Conservation (phyloP, 92 coral and sea anemone genomes). For the Blastomussa wellsi region DNA sequence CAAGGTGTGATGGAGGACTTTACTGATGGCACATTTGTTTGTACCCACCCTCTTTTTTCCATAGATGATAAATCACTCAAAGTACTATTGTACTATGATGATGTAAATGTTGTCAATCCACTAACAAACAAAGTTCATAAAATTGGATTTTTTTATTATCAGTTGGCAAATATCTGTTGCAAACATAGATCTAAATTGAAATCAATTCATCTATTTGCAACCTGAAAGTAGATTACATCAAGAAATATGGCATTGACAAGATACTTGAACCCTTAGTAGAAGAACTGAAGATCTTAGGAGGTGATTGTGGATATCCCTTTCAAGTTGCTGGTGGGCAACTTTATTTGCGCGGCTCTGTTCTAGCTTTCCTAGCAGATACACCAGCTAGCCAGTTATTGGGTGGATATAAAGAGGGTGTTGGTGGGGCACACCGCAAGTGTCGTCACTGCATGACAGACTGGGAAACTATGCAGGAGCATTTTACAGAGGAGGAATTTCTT, state of each 20-base stretch:
- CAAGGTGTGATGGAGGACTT: conserved; percentile 30
- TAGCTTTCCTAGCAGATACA: conserved; percentile 55
- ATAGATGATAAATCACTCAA: conserved; percentile 35
- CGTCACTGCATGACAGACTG: conserved; percentile 55
- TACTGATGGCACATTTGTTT: conserved; percentile 27
- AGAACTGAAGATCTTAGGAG: conserved; percentile 32
- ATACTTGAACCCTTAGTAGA: conserved; percentile 48
- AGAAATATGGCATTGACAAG: conserved; percentile 49
- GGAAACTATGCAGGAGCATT: conserved; percentile 43
- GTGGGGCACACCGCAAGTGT: conserved; percentile 50
- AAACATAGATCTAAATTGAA: conserved; percentile 34
- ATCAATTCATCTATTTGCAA: conserved; percentile 49
- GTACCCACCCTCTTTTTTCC: conserved; percentile 33
- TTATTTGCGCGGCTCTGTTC: conserved; percentile 21
- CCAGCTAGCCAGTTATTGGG: conserved; percentile 54
- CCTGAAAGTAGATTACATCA: conserved; percentile 29
- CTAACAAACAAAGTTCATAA: conserved; percentile 44
- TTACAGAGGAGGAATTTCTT: conserved; percentile 52
- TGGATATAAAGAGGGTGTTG: conserved; percentile 62
- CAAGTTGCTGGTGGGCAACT: conserved; percentile 22
- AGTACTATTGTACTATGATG: conserved; percentile 54
- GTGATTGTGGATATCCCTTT: conserved; percentile 48
- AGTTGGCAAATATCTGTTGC: conserved; percentile 36
- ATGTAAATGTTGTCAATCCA: conserved; percentile 51
- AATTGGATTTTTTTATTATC: conserved; percentile 51